Conservation (phyloP, 2,113 vertebrate genomes). For the Plecturocebus donacophilus region DNA sequence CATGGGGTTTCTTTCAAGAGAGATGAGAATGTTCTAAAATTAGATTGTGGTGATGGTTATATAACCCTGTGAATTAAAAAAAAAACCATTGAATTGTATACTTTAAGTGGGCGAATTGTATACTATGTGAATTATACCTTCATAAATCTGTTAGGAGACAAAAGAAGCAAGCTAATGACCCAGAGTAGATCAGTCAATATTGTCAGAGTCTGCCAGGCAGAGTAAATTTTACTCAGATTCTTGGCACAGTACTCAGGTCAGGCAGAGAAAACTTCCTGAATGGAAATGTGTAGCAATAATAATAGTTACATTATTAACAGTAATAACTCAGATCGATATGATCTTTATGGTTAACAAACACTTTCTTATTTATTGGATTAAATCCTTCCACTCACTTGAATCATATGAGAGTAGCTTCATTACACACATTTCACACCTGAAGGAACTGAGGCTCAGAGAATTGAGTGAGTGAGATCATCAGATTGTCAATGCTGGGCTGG, state of each 20-base stretch:
- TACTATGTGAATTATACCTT: neutral
- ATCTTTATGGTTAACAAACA: conserved; percentile 16
- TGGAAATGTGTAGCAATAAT: neutral
- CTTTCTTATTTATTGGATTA: neutral
- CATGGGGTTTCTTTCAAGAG: neutral
- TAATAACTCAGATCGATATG: neutral
- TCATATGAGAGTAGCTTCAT: neutral
- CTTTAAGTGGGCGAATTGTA: neutral
- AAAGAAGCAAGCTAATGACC: neutral
- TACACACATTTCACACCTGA: neutral
- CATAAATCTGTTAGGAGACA: neutral
- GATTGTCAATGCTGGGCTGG: neutral
- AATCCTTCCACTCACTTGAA: conserved; percentile 13
- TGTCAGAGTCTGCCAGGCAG: neutral
- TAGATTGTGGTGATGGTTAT: neutral
- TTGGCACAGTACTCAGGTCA: neutral
- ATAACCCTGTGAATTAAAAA: neutral
- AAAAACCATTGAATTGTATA: neutral
- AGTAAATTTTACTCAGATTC: neutral
- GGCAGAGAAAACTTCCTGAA: conserved; percentile 1
- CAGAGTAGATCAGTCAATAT: neutral
- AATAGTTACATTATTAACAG: neutral
- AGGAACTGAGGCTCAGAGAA: conserved; percentile 30
- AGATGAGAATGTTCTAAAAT: neutral
- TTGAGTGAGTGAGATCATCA: neutral